A percentile compares a stretch with the other conserved stretches of the same genome.
phyloP scores from a whole-genome alignment of 1,140 invertebrate genomes.

The Scaptodrosophila lebanonensis region DNA sequence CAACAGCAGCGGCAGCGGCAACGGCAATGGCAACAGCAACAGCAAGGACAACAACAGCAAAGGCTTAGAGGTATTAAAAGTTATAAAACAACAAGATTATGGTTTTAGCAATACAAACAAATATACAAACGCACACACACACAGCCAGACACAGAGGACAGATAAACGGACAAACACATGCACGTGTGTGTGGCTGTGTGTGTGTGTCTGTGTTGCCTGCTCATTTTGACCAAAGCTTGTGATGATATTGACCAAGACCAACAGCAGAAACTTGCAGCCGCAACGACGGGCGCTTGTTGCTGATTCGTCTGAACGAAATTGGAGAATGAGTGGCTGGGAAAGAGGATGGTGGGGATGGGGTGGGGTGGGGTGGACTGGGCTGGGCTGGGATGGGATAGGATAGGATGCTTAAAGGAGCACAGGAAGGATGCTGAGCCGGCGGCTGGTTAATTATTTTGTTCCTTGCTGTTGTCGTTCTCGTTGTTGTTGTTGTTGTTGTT shows the following conservation, averaged over 20 bases:
- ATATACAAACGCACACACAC: conserved; percentile 16
- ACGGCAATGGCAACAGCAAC: conserved; percentile 3
- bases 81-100: conserved; percentile 71
- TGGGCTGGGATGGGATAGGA: no score
- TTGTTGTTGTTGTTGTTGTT: background rate
- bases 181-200: background rate
- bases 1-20: no score
- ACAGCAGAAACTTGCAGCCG: background rate
- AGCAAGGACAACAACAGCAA: conserved; percentile 25
- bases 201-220: conserved; percentile 1
- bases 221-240: conserved; percentile 14
- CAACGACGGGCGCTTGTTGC: background rate
- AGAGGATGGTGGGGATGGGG: no score
- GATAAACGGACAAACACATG: background rate
- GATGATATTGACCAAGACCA: conserved; percentile 30
- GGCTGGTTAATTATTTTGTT: conserved; percentile 40
- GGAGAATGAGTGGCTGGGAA: no score
- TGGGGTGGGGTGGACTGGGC: background rate
- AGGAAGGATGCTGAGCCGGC: no score
- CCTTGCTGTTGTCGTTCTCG: no score
- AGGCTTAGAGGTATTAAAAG: conserved; percentile 64
- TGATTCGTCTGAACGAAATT: no score
- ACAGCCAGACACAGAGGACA: background rate
- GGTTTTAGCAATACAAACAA: conserved; percentile 49
- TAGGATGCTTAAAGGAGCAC: no score